phyloP scores from a whole-genome alignment of 1,140 invertebrate genomes.

The Cydia amplana region DNA sequence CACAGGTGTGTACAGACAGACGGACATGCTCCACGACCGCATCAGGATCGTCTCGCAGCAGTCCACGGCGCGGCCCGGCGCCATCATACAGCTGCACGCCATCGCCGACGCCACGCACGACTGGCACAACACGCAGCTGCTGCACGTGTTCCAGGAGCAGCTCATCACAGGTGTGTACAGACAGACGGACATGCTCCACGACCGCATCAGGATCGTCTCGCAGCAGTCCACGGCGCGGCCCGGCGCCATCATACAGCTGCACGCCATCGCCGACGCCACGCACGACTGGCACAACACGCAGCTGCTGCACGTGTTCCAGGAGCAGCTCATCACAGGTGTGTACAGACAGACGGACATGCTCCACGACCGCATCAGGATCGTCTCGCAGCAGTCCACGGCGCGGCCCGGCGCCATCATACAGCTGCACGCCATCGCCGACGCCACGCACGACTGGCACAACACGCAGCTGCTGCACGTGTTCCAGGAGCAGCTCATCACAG shows the following conservation, averaged over 20 bases:
- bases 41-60: too few relatives aligned
- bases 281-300: constrained; percentile 98
- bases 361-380: too few relatives aligned
- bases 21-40: too few relatives aligned
- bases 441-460: constrained; percentile 97
- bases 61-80: constrained; percentile 97
- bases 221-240: constrained; percentile 98
- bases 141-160: constrained; percentile 98
- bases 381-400: constrained; percentile 94
- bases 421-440: constrained; percentile 95
- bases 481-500: constrained; percentile 95
- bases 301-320: constrained; percentile 97
- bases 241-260: constrained; percentile 97
- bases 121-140: constrained; percentile 97
- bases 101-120: constrained; percentile 96
- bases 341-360: constrained; percentile 90
- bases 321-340: constrained; percentile 91
- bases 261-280: constrained; percentile 95
- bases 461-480: constrained; percentile 98
- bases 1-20: constrained; percentile 80
- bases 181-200: constrained; percentile 95
- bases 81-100: constrained; percentile 96
- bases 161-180: constrained; percentile 86
- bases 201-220: too few relatives aligned
- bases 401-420: constrained; percentile 98